Base-by-base conservation (phyloP, 2,888 invertebrate species). In the Anthophora plumipes region DNA sequence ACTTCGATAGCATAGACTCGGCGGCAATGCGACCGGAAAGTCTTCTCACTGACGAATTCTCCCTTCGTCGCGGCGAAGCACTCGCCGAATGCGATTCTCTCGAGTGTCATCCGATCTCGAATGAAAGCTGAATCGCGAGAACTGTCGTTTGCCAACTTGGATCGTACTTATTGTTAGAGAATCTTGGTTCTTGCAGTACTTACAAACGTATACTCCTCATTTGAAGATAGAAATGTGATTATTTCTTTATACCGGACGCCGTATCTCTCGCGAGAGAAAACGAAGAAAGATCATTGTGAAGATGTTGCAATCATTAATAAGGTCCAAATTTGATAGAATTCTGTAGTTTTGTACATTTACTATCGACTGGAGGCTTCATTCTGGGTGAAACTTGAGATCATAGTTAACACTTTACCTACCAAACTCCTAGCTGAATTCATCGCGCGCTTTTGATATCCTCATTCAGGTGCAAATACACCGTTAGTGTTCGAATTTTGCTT, bases 1-100 rank as follows among this genome's bases (percentile, higher is more conserved):
- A 95, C 92, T 96, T 96, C 91, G 96, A 96, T 92, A 96, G 96
- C 92, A 96, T 96, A 92, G 95, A 95, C 91, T 95, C 94, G 60
- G 87, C 92, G 20, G 90, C 88, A 31, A 90, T 92, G 79, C 85
- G 90, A 20, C 91, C 91, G n/a, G 92, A 93, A 61, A 92, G 92
- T 75, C 85, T 92, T 25, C 82, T 90, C 75, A 94, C 94, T 52
- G 94, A 94, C 83, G 93, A 94, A 70, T 94, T 94, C 87, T 94
- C 94, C 68, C 91, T 92, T 59, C 90, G 93, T 70, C 90, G 92
- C 54, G 94, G 94, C 48, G 95, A 95, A 85, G 95, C 94, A 11
- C 90, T 95, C 84, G 95, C 95, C 55, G 95, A 95, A 83, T 95
- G 94, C 89, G 95, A 95, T 89, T 95, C 95, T 1, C 91, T 95